These are phyloP conservation scores for Bothrops jararaca DNA, from an alignment of 2,113 vertebrate species.

Conservation along the genomic window DNA sequence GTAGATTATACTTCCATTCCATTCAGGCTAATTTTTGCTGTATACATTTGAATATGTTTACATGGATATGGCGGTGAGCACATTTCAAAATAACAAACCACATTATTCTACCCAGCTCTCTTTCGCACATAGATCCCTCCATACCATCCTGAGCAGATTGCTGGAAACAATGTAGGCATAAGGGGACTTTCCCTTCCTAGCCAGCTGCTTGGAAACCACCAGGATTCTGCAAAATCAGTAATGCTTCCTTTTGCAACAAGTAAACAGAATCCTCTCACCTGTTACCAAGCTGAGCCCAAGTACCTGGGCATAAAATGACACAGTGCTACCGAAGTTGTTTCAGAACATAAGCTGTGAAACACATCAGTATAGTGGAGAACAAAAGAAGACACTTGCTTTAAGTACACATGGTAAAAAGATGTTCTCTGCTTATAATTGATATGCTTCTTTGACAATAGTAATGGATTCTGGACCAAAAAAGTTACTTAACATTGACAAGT, in stretches of 20 bases:
- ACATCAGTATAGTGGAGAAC: conserved; percentile 5
- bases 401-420: background rate
- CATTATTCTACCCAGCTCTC: background rate
- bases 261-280: background rate
- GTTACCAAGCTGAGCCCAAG: background rate
- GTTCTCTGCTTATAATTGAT: background rate
- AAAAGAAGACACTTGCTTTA: conserved; percentile 15
- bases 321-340: background rate
- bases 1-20: background rate
- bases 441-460: background rate
- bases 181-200: background rate
- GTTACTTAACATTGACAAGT: background rate
- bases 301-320: conserved; percentile 4
- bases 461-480: background rate
- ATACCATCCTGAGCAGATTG: background rate
- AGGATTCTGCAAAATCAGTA: background rate
- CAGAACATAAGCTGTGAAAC: conserved; percentile 16
- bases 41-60: background rate
- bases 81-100: background rate
- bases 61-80: background rate
- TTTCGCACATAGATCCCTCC: background rate
- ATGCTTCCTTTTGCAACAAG: background rate
- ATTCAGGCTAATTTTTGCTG: background rate
- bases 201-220: background rate
- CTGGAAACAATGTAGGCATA: background rate